These are phyloP conservation scores for Cladopsammia gracilis DNA, from an alignment of 64 coral and sea anemone species.

Conservation along the genomic window DNA sequence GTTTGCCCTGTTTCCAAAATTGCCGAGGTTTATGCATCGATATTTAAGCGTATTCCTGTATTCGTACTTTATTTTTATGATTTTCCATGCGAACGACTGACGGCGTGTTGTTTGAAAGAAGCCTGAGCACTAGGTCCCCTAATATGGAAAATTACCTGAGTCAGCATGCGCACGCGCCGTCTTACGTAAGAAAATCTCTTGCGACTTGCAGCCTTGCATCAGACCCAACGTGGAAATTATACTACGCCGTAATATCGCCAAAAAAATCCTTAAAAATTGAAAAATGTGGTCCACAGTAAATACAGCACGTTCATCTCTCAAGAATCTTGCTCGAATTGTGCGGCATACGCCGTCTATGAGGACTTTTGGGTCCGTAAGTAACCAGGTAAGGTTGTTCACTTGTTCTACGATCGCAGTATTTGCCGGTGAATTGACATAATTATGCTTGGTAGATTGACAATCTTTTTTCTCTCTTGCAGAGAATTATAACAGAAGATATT, in stretches of 20 bases:
- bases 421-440: neutral
- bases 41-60: too few relatives aligned
- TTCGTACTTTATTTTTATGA: too few relatives aligned
- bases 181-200: slow-evolving; percentile 33
- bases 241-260: neutral
- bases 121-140: too few relatives aligned
- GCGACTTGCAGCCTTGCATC: slow-evolving; percentile 51
- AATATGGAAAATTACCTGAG: neutral
- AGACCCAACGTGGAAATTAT: neutral
- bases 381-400: neutral
- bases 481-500: slow-evolving; percentile 15
- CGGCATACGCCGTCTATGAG: neutral
- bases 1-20: too few relatives aligned
- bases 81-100: too few relatives aligned
- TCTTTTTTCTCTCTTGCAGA: slow-evolving; percentile 3
- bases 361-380: slow-evolving; percentile 19
- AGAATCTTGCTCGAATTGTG: slow-evolving; percentile 29
- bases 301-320: slow-evolving; percentile 35
- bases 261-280: neutral
- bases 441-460: neutral
- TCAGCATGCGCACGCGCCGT: neutral
- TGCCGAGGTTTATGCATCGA: too few relatives aligned
- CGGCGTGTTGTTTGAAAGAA: too few relatives aligned
- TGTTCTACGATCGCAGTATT: neutral
- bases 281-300: slow-evolving; percentile 52